These are phyloP conservation scores for Drosophila rufa DNA, from an alignment of 1,140 invertebrate species.

Conservation along the genomic window DNA sequence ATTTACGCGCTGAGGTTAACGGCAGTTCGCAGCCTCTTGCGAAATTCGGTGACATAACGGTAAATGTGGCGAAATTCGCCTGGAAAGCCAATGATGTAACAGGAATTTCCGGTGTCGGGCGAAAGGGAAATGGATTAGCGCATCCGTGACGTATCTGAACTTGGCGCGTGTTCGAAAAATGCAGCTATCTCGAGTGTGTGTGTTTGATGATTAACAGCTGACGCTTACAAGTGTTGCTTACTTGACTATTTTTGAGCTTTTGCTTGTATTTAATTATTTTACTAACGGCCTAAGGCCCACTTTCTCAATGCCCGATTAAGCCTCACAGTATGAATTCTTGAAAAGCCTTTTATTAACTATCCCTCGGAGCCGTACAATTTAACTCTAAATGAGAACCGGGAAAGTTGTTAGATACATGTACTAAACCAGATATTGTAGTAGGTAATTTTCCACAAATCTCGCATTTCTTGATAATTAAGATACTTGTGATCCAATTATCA, in stretches of 20 bases:
- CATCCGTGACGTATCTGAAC: slow-evolving; percentile 57
- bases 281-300: too few relatives aligned
- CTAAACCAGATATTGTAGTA: too few relatives aligned
- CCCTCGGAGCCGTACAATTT: too few relatives aligned
- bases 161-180: slow-evolving; percentile 49
- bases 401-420: too few relatives aligned
- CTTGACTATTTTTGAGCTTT: neutral
- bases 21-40: neutral
- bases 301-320: too few relatives aligned
- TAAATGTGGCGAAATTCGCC: slow-evolving; percentile 14
- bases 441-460: too few relatives aligned
- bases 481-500: too few relatives aligned
- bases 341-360: too few relatives aligned
- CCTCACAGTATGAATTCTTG: too few relatives aligned
- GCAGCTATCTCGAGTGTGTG: slow-evolving; percentile 2
- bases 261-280: neutral
- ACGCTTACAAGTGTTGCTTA: slow-evolving; percentile 1
- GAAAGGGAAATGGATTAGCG: slow-evolving; percentile 36
- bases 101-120: neutral
- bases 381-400: too few relatives aligned
- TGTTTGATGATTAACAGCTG: slow-evolving; percentile 30
- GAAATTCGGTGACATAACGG: slow-evolving; percentile 53
- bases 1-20: slow-evolving; percentile 14
- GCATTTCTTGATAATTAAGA: too few relatives aligned
- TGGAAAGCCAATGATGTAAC: slow-evolving; percentile 65